Evolutionary conservation across 2,888 invertebrate genomes (phyloP), one percentile per base, ranked within the genome.

Genomic region (Lasioglossum calceatum): DNA sequence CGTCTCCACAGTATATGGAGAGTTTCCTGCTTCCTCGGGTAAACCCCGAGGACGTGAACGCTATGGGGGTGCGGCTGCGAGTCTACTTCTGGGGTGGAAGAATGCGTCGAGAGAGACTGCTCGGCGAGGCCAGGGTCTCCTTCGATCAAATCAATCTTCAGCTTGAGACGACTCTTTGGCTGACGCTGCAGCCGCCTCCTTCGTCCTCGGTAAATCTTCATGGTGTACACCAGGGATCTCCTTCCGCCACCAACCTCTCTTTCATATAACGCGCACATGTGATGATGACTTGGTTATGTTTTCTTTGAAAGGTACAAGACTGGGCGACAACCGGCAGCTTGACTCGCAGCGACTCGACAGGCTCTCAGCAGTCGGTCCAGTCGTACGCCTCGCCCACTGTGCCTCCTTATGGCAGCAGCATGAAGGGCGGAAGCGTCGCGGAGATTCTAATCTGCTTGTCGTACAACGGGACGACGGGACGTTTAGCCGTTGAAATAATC

Each of bases 41-140:
- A 61, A 98, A 98, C 96, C 98, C 98, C 96, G 99, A 99, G 96
- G 99, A 99, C 93, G 98, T 99, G 5, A 98, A 98, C 95, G 98
- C 98, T 32, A 97, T 99, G 96, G 99, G 99, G 0, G 96, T 99
- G 7, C 97, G 99, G 80, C 97, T 99, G 90, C 97, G 99, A 74
- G 97, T 99, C 77, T 99, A 99, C 94, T 98, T 98, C 67, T 95
- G 94, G 95, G 98, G 98, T 95, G 99, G 99, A 94, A 96, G 99
- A 91, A 98, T 99, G 98, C 97, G 99, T 36, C 97, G 99, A 76
- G 99, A 99, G 95, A 97, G 99, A 79, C 96, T 99, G 92, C 97
- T 99, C 78, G 99, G 99, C 19, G 99, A 99, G 95, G 97, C 98
- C 58, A 97, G 98, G 86, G 97, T 99, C 84, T 98, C 98, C 94